Percentiles rank a stretch among this genome's conserved stretches.
Conservation (phyloP, 2,797 vertebrate species). For the Lycodopsis pacificus region DNA sequence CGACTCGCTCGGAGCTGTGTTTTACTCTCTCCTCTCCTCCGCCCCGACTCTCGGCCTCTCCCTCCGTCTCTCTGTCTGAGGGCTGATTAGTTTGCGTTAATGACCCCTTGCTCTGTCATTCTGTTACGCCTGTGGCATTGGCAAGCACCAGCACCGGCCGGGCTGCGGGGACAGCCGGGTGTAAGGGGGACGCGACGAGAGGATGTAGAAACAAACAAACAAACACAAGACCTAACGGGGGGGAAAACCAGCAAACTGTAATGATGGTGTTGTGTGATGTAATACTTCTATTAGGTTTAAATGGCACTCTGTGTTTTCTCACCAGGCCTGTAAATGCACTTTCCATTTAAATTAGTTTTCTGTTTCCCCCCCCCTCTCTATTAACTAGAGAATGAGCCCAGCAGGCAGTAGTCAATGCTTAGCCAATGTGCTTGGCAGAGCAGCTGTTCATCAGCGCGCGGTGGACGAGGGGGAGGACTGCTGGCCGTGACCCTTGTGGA, state of each 20-base stretch:
- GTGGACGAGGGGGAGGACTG: constrained; percentile 71
- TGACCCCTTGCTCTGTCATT: constrained; percentile 71
- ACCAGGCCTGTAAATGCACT: constrained; percentile 70
- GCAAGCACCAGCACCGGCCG: constrained; percentile 38
- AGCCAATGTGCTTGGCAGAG: constrained; percentile 79
- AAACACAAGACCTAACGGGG: constrained; percentile 28
- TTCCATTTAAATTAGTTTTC: constrained; percentile 74
- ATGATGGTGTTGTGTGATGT: constrained; percentile 46
- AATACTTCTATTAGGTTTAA: constrained; percentile 63
- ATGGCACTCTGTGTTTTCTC: constrained; percentile 68
- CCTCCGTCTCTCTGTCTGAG: constrained; percentile 36
- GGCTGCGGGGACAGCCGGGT: constrained; percentile 39
- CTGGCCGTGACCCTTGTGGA: constrained; percentile 77
- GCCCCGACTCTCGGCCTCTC: constrained; percentile 26
- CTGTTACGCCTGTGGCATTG: constrained; percentile 65
- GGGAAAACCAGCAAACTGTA: constrained; percentile 46
- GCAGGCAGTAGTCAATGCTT: constrained; percentile 79
- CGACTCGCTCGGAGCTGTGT: constrained; percentile 31
- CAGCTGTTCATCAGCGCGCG: constrained; percentile 75
- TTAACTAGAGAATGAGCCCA: constrained; percentile 78
- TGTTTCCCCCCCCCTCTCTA: constrained; percentile 48
- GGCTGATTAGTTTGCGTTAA: constrained; percentile 76
- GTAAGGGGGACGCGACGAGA: constrained; percentile 42
- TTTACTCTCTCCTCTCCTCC: constrained; percentile 37
- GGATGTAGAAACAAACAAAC: constrained; percentile 31